Evolutionary conservation across 2,797 vertebrate genomes (phyloP).

Genomic region (Sparidentex hasta): DNA sequence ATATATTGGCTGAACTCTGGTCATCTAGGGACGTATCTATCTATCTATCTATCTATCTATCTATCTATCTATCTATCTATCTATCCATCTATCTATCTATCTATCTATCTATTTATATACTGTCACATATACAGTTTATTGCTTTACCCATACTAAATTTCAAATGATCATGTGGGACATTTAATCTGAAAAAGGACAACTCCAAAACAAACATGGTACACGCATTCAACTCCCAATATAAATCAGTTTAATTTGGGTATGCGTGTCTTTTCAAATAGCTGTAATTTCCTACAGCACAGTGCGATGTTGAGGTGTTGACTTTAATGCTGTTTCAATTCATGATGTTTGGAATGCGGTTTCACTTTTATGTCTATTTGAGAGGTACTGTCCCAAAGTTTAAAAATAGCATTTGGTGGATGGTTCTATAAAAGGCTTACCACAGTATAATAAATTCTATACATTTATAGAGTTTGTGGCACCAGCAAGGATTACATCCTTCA

Average conservation of each 20-base stretch:
- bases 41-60: too few species aligned
- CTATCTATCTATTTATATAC: too few species aligned
- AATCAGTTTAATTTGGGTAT: neutral
- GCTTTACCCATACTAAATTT: neutral
- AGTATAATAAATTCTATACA: conserved; percentile 23
- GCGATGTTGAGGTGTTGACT: neutral
- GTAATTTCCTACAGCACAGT: neutral
- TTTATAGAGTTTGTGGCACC: conserved; percentile 20
- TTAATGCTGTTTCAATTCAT: conserved; percentile 6
- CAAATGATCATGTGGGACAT: neutral
- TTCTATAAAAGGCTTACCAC: conserved; percentile 17
- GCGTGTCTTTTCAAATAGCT: neutral
- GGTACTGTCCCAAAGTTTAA: conserved; percentile 14
- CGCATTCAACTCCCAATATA: neutral
- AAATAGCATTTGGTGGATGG: conserved; percentile 8
- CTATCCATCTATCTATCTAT: too few species aligned
- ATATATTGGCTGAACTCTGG: too few species aligned
- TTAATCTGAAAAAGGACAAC: neutral
- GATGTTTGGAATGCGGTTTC: conserved; percentile 20
- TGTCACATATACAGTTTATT: neutral
- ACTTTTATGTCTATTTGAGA: neutral
- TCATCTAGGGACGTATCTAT: too few species aligned
- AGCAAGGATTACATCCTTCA: conserved; percentile 1
- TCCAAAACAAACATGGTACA: neutral
- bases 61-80: too few species aligned